phyloP scores from a whole-genome alignment of 2,888 invertebrate species.

The Tridacna gigas region DNA sequence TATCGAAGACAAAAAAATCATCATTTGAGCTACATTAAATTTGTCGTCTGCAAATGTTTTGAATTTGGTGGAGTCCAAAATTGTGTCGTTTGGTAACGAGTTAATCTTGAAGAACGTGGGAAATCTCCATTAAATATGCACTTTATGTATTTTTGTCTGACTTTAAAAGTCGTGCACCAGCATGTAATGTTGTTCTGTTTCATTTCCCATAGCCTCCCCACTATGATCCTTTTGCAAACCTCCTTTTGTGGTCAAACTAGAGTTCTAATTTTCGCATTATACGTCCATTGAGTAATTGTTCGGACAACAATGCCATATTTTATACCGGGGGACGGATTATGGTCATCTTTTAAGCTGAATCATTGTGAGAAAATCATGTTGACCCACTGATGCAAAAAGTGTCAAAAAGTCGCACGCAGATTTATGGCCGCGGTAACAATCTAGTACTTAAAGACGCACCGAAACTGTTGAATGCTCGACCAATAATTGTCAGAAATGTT shows the following conservation, averaged over 20 bases:
- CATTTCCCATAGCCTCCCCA: conserved; percentile 42
- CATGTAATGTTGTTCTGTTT: conserved; percentile 45
- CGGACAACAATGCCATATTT: conserved; percentile 61
- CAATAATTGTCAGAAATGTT: conserved; percentile 59
- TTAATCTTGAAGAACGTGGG: conserved; percentile 47
- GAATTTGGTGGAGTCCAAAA: no score
- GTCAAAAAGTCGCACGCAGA: conserved; percentile 63
- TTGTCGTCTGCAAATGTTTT: no score
- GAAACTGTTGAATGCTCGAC: conserved; percentile 16
- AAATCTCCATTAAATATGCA: conserved; percentile 46
- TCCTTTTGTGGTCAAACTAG: conserved; percentile 48
- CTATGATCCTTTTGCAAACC: conserved; percentile 50
- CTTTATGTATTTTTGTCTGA: conserved; percentile 41
- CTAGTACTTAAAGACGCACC: background rate
- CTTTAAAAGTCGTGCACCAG: conserved; percentile 54
- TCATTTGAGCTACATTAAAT: no score
- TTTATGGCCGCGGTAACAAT: conserved; percentile 55
- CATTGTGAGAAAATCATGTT: conserved; percentile 63
- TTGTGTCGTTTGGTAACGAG: background rate
- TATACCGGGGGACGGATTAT: conserved; percentile 43
- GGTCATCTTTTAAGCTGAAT: conserved; percentile 38
- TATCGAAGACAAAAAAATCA: no score
- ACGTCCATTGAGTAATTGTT: conserved; percentile 58
- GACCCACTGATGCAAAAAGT: conserved; percentile 60
- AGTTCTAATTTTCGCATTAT: conserved; percentile 67